Evolutionary conservation across 1,140 invertebrate species (phyloP).

Genomic region (Lepeophtheirus salmonis): DNA sequence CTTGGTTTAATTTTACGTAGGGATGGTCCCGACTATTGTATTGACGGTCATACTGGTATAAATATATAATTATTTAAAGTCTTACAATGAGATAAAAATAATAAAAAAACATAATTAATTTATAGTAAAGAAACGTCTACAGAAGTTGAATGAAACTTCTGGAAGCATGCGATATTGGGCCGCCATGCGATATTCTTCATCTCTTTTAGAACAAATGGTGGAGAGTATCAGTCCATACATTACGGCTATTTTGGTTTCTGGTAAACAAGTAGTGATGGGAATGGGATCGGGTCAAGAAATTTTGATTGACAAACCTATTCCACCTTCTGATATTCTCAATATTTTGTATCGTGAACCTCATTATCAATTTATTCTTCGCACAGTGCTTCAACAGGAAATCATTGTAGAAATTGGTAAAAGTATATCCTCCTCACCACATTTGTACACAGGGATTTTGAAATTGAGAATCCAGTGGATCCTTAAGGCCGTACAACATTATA

Average conservation of each 20-base stretch:
- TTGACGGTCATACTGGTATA: constrained; percentile 38
- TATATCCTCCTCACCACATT: constrained; percentile 70
- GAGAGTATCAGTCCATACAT: constrained; percentile 96
- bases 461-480: constrained; percentile 53
- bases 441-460: constrained; percentile 88
- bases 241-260: constrained; percentile 84
- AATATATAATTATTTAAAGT: too few relatives aligned
- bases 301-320: constrained; percentile 89
- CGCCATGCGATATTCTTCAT: constrained; percentile 80
- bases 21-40: constrained; percentile 56
- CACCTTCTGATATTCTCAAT: constrained; percentile 67
- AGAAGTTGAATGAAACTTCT: constrained; percentile 60
- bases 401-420: constrained; percentile 82
- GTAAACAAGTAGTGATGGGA: constrained; percentile 87
- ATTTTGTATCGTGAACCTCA: constrained; percentile 6
- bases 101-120: too few relatives aligned
- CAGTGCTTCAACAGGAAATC: constrained; percentile 88
- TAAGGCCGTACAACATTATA: background rate
- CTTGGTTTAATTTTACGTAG: constrained; percentile 61
- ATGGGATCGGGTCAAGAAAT: constrained; percentile 83
- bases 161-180: constrained; percentile 76
- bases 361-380: constrained; percentile 71
- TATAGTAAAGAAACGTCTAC: constrained; percentile 49
- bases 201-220: constrained; percentile 74
- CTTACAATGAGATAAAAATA: too few relatives aligned